phyloP scores from a whole-genome alignment of 2,888 invertebrate genomes.

The Dicyrtoma fusca region DNA sequence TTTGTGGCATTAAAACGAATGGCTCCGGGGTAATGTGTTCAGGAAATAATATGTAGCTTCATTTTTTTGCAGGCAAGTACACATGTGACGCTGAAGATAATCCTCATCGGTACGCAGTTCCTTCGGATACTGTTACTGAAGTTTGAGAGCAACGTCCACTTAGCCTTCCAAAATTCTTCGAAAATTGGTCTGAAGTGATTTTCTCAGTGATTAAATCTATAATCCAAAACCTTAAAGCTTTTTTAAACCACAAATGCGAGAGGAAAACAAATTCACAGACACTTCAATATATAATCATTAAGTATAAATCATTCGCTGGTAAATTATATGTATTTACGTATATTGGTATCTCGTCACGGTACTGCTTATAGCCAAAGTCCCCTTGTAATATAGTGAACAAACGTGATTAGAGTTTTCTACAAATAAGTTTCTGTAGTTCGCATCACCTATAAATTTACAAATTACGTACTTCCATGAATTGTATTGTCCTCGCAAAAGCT shows the following conservation, averaged over 20 bases:
- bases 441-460: too few relatives aligned
- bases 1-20: slow-evolving; percentile 21
- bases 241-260: not conserved
- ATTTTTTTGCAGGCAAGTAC: slow-evolving; percentile 68
- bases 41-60: not conserved
- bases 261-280: not conserved
- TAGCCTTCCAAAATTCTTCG: slow-evolving; percentile 22
- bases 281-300: not conserved
- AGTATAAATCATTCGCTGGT: not conserved
- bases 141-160: slow-evolving; percentile 10
- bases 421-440: too few relatives aligned
- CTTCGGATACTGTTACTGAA: slow-evolving; percentile 57
- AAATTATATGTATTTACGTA: slow-evolving; percentile 4
- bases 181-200: slow-evolving; percentile 10
- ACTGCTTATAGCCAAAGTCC: not conserved
- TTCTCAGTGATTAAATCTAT: slow-evolving; percentile 25
- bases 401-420: too few relatives aligned
- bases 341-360: not conserved
- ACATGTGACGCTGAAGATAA: slow-evolving; percentile 77
- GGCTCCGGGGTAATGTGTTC: not conserved
- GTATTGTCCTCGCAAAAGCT: too few relatives aligned
- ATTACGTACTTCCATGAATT: too few relatives aligned
- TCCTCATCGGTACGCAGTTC: slow-evolving; percentile 62
- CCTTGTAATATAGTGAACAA: too few relatives aligned
- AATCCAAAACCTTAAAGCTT: slow-evolving; percentile 19